Conservation (phyloP, 2,113 vertebrate genomes). For the Pyrgilauda ruficollis region DNA sequence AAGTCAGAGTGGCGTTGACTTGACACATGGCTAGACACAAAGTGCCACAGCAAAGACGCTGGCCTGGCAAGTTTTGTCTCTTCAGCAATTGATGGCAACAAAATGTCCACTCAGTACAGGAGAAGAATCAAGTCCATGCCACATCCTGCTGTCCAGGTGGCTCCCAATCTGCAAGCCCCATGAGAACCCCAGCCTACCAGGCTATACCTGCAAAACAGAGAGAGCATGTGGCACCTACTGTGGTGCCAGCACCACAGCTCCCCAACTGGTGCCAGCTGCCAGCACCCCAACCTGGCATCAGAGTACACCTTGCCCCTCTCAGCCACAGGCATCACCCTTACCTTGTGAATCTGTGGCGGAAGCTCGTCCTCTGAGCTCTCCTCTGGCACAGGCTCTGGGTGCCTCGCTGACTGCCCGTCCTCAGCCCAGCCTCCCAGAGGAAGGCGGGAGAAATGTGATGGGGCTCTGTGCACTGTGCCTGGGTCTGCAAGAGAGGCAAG, state of each 20-base stretch:
- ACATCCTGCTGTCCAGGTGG: constrained; percentile 11
- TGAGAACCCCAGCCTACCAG: constrained; percentile 36
- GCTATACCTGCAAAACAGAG: constrained; percentile 73
- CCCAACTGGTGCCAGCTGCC: background rate
- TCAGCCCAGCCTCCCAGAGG: constrained; percentile 96
- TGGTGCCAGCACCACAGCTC: too few species aligned
- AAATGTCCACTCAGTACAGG: background rate
- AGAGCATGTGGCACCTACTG: background rate
- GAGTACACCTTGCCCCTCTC: background rate
- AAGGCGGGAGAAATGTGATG: constrained; percentile 82
- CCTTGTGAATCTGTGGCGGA: constrained; percentile 92
- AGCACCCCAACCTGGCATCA: background rate
- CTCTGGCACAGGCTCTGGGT: constrained; percentile 88
- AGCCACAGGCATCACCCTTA: constrained; percentile 35
- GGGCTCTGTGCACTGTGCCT: constrained; percentile 73
- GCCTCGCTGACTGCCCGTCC: constrained; percentile 77
- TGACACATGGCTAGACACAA: constrained; percentile 27
- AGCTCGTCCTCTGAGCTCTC: constrained; percentile 93
- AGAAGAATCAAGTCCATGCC: constrained; percentile 12
- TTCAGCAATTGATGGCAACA: constrained; percentile 3
- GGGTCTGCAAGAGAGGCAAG: constrained; percentile 61
- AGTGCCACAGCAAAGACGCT: background rate
- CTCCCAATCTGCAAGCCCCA: constrained; percentile 21
- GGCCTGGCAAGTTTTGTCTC: constrained; percentile 2
- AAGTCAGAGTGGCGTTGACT: constrained; percentile 18